These are phyloP conservation scores for Eilema griseolum DNA, from an alignment of 2,888 invertebrate species.

Conservation along the genomic window DNA sequence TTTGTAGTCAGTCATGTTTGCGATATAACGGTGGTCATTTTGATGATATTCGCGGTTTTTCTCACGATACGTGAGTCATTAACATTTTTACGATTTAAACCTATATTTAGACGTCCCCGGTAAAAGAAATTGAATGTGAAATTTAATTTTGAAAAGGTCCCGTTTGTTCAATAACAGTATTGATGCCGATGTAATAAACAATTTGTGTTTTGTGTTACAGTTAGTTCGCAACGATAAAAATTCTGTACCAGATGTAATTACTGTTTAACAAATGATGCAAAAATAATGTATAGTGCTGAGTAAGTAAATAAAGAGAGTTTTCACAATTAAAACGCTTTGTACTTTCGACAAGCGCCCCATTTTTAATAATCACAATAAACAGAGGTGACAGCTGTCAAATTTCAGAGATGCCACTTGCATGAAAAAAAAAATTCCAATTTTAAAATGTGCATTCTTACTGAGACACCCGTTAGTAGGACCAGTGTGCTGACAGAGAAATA, in stretches of 20 bases:
- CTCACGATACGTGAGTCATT: conserved; percentile 32
- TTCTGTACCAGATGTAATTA: not conserved
- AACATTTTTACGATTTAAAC: conserved; percentile 18
- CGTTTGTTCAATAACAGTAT: conserved; percentile 11
- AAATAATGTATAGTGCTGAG: not conserved
- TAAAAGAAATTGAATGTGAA: conserved; percentile 4
- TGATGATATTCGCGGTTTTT: conserved; percentile 27
- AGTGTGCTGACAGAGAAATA: too few species aligned
- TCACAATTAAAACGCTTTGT: too few species aligned
- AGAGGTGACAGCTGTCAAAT: too few species aligned
- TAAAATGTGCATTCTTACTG: too few species aligned
- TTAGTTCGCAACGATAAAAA: not conserved
- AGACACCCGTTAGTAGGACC: too few species aligned
- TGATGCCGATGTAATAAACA: not conserved
- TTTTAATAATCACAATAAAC: too few species aligned
- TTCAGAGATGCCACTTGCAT: too few species aligned
- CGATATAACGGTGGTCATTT: conserved; percentile 16
- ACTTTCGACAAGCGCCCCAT: too few species aligned
- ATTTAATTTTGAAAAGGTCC: conserved; percentile 8
- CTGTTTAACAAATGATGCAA: not conserved
- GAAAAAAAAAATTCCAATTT: too few species aligned
- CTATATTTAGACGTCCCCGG: not conserved
- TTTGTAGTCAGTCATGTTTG: not conserved
- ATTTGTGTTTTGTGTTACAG: not conserved
- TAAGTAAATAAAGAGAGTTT: not conserved